These are phyloP conservation scores for Psilopsiagon aymara DNA, from an alignment of 2,113 vertebrate species.

Conservation along the genomic window DNA sequence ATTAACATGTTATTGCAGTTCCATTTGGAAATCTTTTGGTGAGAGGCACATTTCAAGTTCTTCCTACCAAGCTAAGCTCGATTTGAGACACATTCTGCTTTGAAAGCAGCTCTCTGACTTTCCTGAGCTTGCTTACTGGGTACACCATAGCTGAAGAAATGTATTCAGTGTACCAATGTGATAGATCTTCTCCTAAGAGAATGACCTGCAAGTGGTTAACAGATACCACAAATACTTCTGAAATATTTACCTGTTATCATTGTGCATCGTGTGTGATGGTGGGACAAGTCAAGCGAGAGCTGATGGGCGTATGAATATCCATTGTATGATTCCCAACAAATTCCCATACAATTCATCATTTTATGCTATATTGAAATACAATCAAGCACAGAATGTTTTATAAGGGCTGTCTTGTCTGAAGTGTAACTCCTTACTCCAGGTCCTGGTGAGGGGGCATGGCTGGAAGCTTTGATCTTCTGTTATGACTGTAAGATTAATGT, in stretches of 20 bases:
- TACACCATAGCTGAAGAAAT: background rate
- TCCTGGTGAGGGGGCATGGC: background rate
- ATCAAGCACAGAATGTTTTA: rapidly evolving
- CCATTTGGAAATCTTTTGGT: constrained; percentile 21
- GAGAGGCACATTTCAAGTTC: background rate
- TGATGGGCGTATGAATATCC: background rate
- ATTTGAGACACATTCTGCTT: background rate
- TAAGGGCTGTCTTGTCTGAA: background rate
- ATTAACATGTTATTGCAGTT: constrained; percentile 23
- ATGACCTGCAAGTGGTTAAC: background rate
- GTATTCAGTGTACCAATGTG: background rate
- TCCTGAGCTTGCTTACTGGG: background rate
- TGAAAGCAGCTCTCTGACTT: background rate
- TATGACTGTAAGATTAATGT: background rate
- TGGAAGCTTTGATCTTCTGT: background rate
- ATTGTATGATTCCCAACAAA: background rate
- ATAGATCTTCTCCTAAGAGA: background rate
- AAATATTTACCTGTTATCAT: background rate
- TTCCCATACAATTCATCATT: background rate
- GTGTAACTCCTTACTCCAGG: background rate
- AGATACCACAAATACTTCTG: background rate
- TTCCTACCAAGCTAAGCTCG: background rate
- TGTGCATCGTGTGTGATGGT: background rate
- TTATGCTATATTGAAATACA: background rate
- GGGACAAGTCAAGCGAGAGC: background rate